Conservation (phyloP, 2,113 vertebrate genomes). For the Rousettus leschenaultii region DNA sequence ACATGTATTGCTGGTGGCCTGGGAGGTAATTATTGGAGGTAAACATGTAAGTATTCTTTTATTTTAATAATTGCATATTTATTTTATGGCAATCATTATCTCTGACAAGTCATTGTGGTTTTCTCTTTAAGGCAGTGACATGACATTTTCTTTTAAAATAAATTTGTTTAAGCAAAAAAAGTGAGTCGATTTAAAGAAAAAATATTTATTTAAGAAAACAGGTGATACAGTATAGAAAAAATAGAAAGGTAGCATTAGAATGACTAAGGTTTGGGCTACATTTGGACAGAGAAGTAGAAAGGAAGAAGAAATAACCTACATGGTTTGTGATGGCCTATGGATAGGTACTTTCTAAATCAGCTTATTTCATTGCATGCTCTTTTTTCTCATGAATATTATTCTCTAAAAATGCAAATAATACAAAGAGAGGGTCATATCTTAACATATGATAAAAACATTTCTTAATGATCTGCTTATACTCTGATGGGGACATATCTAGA, state of each 20-base stretch:
- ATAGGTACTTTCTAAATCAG: neutral
- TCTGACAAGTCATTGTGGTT: slow-evolving; percentile 2
- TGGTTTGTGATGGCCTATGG: neutral
- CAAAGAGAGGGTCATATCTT: neutral
- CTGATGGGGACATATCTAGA: neutral
- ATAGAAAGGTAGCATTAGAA: neutral
- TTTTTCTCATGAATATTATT: neutral
- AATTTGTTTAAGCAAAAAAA: neutral
- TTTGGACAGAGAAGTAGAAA: neutral
- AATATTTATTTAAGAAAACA: neutral
- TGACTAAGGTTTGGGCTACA: neutral
- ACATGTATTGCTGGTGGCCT: neutral
- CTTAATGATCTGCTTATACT: neutral
- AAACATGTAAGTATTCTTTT: neutral
- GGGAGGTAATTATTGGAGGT: neutral
- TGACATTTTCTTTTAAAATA: neutral
- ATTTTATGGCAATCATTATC: neutral
- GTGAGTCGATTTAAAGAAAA: neutral
- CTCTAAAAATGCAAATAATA: neutral
- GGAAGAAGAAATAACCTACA: neutral
- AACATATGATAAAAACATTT: neutral
- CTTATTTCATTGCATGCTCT: neutral
- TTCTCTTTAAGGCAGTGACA: neutral
- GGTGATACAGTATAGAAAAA: neutral
- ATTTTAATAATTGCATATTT: neutral